Conservation (phyloP, 2,888 invertebrate genomes). For the Chirona hameri region DNA sequence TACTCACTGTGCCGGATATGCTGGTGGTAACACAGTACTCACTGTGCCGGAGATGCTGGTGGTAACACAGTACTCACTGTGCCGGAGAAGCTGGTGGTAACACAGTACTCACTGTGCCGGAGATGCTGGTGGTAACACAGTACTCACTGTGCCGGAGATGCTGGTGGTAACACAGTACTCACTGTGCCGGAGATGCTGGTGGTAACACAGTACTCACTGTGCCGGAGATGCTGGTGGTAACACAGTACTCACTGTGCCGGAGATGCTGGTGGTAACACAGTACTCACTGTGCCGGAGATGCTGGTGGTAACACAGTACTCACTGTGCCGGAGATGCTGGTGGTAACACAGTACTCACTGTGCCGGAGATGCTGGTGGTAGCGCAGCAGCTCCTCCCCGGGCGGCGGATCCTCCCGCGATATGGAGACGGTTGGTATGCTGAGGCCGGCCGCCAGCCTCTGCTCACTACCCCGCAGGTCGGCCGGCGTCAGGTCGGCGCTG, state of each 20-base stretch:
- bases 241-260: no score
- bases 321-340: background rate
- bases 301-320: background rate
- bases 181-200: no score
- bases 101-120: no score
- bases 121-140: no score
- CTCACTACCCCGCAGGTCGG: background rate
- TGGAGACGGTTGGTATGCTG: background rate
- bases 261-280: no score
- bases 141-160: background rate
- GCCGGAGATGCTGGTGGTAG: background rate
- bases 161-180: background rate
- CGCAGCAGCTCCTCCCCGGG: background rate
- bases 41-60: no score
- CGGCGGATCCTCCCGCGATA: background rate
- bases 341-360: background rate
- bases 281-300: background rate
- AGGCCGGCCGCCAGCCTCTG: background rate
- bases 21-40: background rate
- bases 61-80: background rate
- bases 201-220: background rate
- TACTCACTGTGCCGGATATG: background rate
- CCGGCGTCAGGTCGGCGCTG: background rate
- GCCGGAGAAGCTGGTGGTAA: background rate
- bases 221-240: background rate